A percentile compares a stretch with the other conserved stretches of the same genome.
Evolutionary conservation across 2,113 vertebrate species (phyloP).

Genomic region (Xyrauchen texanus): DNA sequence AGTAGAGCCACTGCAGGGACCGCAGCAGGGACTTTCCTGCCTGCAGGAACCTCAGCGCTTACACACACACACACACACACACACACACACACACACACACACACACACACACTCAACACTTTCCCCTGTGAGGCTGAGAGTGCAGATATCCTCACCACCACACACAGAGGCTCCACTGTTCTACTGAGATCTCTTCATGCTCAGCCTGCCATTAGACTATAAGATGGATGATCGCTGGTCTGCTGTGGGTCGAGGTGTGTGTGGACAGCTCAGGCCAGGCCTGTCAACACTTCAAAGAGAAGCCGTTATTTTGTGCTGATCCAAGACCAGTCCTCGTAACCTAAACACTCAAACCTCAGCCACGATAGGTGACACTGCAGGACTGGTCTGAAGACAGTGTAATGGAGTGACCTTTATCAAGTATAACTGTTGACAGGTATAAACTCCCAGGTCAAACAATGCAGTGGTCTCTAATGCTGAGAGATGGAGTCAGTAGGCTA

Average conservation of each 20-base stretch:
- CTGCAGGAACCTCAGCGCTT: background rate
- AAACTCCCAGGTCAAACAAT: conserved; percentile 42
- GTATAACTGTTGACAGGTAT: conserved; percentile 37
- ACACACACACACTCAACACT: conserved; percentile 35
- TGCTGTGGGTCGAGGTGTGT: conserved; percentile 38
- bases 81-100: conserved; percentile 37
- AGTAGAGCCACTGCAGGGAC: conserved; percentile 15
- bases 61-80: conserved; percentile 35
- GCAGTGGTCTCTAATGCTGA: no score
- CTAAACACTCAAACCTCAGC: conserved; percentile 31
- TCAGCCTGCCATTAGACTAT: conserved; percentile 59
- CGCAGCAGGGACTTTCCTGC: conserved; percentile 25
- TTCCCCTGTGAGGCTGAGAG: conserved; percentile 35
- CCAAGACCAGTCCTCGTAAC: conserved; percentile 23
- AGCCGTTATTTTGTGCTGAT: conserved; percentile 30
- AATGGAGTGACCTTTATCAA: conserved; percentile 36
- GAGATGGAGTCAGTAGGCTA: background rate
- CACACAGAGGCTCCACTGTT: conserved; percentile 56
- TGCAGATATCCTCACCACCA: conserved; percentile 36
- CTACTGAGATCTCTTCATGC: background rate
- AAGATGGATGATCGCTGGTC: conserved; percentile 59
- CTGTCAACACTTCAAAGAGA: conserved; percentile 44
- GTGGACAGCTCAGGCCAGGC: conserved; percentile 19
- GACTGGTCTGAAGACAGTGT: conserved; percentile 35
- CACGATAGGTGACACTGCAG: background rate